A percentile compares a stretch with the other conserved stretches of the same genome.
Evolutionary conservation across 2,888 invertebrate species (phyloP).

Genomic region (Falcaria lacertinaria): DNA sequence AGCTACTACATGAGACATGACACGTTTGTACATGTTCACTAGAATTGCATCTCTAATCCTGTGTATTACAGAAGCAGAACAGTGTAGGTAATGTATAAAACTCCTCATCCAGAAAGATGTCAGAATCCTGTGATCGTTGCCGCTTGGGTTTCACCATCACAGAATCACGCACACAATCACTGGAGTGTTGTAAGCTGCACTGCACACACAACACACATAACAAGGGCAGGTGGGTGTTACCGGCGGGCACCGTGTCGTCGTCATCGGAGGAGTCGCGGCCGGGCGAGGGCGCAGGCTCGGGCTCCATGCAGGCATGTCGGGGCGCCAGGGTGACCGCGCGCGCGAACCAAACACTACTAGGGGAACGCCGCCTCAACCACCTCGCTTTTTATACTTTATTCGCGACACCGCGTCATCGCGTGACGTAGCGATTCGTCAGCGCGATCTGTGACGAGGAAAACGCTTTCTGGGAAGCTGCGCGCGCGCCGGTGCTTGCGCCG

Average conservation of each 20-base stretch:
- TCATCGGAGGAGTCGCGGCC: constrained; percentile 40
- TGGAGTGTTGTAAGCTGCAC: background rate
- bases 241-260: constrained; percentile 58
- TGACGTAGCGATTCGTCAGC: constrained; percentile 47
- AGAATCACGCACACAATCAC: background rate
- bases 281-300: constrained; percentile 41
- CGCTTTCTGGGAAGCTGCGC: constrained; percentile 69
- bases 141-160: background rate
- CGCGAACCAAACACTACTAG: constrained; percentile 42
- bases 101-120: no score
- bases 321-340: constrained; percentile 56
- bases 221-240: background rate
- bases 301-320: constrained; percentile 71
- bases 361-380: constrained; percentile 47
- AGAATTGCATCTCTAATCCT: no score
- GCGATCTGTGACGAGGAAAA: constrained; percentile 65
- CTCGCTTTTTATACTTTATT: constrained; percentile 61
- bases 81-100: no score
- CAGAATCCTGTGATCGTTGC: no score
- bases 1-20: no score
- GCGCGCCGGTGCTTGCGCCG: constrained; percentile 16
- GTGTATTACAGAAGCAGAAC: no score
- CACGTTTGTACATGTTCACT: no score
- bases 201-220: background rate
- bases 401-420: constrained; percentile 50